Evolutionary conservation across 1,140 invertebrate species (phyloP).

Genomic region (Chrysoperla carnea): DNA sequence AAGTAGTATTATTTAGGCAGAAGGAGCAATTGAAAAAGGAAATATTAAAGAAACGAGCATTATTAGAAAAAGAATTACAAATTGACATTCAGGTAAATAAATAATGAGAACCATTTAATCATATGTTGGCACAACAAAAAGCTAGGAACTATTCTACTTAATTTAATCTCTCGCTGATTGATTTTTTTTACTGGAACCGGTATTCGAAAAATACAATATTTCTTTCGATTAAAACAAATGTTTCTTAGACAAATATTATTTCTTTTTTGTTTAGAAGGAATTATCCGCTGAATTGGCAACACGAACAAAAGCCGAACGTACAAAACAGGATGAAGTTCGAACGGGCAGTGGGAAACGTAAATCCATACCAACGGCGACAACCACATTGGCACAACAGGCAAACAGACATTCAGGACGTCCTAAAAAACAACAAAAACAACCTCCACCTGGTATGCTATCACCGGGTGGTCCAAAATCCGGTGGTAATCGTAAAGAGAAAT

Average conservation of each 20-base stretch:
- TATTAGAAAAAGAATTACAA: conserved; percentile 81
- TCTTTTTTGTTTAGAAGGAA: conserved; percentile 42
- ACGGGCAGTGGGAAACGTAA: conserved; percentile 36
- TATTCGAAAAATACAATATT: no score
- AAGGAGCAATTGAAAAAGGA: conserved; percentile 88
- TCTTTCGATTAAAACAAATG: no score
- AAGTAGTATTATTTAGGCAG: conserved; percentile 58
- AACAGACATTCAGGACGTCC: conserved; percentile 17
- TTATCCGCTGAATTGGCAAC: conserved; percentile 44
- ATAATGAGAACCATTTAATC: no score
- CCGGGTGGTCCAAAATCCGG: conserved; percentile 13
- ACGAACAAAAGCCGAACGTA: conserved; percentile 46
- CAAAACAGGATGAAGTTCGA: conserved; percentile 50
- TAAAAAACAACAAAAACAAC: conserved; percentile 19
- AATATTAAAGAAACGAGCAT: conserved; percentile 73
- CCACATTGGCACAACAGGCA: conserved; percentile 24
- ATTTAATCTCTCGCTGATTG: no score
- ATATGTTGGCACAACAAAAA: no score
- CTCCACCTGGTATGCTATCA: conserved; percentile 10
- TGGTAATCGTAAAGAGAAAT: conserved; percentile 53
- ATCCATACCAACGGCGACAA: conserved; percentile 27
- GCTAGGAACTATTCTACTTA: no score
- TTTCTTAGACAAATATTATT: no score
- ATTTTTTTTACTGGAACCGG: no score
- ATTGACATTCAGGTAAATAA: conserved; percentile 66